Percentiles rank a stretch among this genome's conserved stretches.
phyloP scores from a whole-genome alignment of 2,113 vertebrate genomes.

The Pseudolaguvia tuberculata region DNA sequence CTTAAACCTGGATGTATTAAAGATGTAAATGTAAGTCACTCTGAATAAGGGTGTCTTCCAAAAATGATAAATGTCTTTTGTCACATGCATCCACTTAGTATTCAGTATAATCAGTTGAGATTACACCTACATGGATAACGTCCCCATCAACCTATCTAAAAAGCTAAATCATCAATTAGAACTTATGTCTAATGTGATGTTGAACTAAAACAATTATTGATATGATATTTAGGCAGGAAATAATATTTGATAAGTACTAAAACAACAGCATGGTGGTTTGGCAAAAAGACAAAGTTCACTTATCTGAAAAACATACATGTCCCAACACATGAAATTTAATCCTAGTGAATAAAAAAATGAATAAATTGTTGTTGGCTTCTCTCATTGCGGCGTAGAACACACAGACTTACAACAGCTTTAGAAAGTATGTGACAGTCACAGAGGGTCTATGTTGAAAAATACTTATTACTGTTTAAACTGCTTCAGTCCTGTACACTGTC shows the following conservation, averaged over 20 bases:
- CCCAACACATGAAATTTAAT: not conserved
- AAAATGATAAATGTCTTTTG: not conserved
- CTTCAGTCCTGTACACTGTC: conserved; percentile 11
- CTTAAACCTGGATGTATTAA: too few species aligned
- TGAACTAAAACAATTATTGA: not conserved
- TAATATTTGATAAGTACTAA: not conserved
- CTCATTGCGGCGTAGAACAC: not conserved
- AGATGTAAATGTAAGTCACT: too few species aligned
- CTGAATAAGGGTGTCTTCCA: too few species aligned
- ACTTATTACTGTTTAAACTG: too few species aligned
- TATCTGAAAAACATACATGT: not conserved
- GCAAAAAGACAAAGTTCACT: not conserved
- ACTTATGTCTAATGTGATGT: not conserved
- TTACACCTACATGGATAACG: too few species aligned
- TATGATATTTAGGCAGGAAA: conserved; percentile 1
- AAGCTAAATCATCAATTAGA: not conserved
- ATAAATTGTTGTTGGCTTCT: not conserved
- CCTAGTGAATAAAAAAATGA: too few species aligned
- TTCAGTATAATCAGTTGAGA: not conserved
- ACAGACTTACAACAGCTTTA: not conserved
- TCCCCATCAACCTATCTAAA: not conserved
- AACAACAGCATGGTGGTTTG: not conserved
- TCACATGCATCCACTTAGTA: not conserved
- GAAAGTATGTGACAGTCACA: not conserved
- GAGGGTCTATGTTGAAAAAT: not conserved